Evolutionary conservation across 2,113 vertebrate species (phyloP), one percentile per base, ranked within the genome.

Genomic region (Dromas ardeola): DNA sequence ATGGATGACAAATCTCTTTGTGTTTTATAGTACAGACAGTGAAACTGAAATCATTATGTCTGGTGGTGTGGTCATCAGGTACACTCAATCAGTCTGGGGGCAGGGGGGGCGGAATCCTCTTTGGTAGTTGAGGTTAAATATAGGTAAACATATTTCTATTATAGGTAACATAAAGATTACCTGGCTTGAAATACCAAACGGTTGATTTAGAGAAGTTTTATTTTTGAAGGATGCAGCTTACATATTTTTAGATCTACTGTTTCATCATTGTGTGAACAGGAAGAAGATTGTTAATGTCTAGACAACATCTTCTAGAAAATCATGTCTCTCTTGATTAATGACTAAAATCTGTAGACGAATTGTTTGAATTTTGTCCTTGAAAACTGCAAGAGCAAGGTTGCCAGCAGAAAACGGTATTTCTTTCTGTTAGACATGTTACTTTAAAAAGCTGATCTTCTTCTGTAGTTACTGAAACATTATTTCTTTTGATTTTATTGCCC

Each of bases 401-500:
- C 66, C 58, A 74, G 66, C 67, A 95, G 69, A 17, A 86, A 80
- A 84, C 1, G 0, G 22, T 90, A 83, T 97, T 97, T 98, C 91
- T 94, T 89, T 63, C 81, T 38, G 8, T 69, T 81, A 80, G 90
- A 90, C 40, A 5, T 8, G 22, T 55, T 90, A 40, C 90, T 85
- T 86, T 79, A 15, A 82, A 79, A 81, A 90, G 27, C 86, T 42
- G 91, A 94, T 97, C 91, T 30, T 86, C 94, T 92, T 12, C 91
- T 52, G 69, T 22, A 62, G 30, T 87, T 87, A 81, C 86, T 94
- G 89, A 89, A 96, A 96, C 87, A 91, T 90, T 95, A 96, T 97
- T 98, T 98, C 95, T 97, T 96, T 66, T 61, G 88, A 92, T 95
- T 97, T 96, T 95, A 97, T 91, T 16, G 26, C 90, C 91, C 81